A percentile compares a stretch with the other conserved stretches of the same genome.
phyloP scores from a whole-genome alignment of 1,140 invertebrate genomes.

The Acromyrmex heyeri region DNA sequence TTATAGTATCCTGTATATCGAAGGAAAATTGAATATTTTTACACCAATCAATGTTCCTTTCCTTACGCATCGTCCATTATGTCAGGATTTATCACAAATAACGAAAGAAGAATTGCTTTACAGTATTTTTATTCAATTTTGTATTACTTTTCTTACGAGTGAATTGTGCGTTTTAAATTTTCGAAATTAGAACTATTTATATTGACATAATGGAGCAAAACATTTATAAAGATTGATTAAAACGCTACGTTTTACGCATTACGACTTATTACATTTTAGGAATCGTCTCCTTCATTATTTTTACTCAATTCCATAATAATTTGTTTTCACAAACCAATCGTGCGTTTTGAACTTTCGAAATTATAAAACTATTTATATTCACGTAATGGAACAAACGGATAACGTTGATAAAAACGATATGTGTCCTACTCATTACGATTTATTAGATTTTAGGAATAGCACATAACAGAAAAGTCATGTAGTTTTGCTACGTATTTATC shows the following conservation, averaged over 20 bases:
- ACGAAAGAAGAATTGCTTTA: not conserved
- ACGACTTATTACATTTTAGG: not conserved
- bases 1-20: conserved; percentile 16
- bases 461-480: not conserved
- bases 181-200: not conserved
- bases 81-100: not conserved
- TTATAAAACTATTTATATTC: not conserved
- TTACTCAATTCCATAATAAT: not conserved
- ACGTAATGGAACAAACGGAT: not conserved
- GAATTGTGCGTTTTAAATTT: not conserved
- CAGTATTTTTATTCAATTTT: not conserved
- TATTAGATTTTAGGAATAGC: not conserved
- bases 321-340: not conserved
- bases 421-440: not conserved
- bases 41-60: not conserved
- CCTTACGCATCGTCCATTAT: not conserved
- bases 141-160: not conserved
- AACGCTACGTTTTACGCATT: no score
- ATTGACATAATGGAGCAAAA: no score
- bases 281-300: not conserved
- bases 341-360: not conserved
- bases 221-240: no score
- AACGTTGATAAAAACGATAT: not conserved
- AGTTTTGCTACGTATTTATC: not conserved
- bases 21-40: conserved; percentile 44